phyloP scores from a whole-genome alignment of 2,797 vertebrate genomes.

The Chelon labrosus region DNA sequence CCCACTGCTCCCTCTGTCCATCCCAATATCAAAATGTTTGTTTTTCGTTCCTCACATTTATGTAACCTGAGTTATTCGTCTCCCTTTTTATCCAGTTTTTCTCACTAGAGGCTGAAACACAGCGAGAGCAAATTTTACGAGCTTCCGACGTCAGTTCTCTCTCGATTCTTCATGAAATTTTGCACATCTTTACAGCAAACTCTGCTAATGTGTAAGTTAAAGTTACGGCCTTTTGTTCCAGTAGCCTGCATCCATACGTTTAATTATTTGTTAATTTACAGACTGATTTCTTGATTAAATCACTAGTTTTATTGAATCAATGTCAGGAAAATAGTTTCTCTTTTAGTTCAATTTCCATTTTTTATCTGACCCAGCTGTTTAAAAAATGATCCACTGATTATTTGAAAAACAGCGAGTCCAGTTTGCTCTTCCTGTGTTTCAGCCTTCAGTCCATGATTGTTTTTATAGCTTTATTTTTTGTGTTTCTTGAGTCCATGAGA shows the following conservation, averaged over 20 bases:
- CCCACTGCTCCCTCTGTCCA: conserved; percentile 39
- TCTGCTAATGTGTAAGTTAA: background rate
- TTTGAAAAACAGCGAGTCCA: background rate
- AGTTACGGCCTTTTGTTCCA: too few relatives aligned
- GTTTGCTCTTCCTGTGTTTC: conserved; percentile 46
- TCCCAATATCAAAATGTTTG: background rate
- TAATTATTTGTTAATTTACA: background rate
- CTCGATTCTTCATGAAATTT: background rate
- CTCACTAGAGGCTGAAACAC: conserved; percentile 48
- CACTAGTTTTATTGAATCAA: background rate
- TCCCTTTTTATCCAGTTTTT: conserved; percentile 53
- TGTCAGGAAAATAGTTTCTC: background rate
- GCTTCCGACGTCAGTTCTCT: background rate
- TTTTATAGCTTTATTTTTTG: conserved; percentile 64
- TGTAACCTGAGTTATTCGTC: conserved; percentile 76
- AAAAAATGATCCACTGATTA: too few relatives aligned
- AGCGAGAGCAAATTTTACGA: conserved; percentile 22
- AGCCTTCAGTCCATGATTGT: conserved; percentile 52
- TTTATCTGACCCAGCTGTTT: too few relatives aligned
- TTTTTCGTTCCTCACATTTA: conserved; percentile 13
- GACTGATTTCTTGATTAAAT: background rate
- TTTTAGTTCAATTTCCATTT: too few relatives aligned
- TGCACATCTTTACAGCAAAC: background rate
- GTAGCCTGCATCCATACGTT: background rate
- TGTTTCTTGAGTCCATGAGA: conserved; percentile 63